A percentile compares a stretch with the other conserved stretches of the same genome.
These are phyloP conservation scores for Lepidochitona cinerea DNA, from an alignment of 2,888 invertebrate species.

Conservation along the genomic window DNA sequence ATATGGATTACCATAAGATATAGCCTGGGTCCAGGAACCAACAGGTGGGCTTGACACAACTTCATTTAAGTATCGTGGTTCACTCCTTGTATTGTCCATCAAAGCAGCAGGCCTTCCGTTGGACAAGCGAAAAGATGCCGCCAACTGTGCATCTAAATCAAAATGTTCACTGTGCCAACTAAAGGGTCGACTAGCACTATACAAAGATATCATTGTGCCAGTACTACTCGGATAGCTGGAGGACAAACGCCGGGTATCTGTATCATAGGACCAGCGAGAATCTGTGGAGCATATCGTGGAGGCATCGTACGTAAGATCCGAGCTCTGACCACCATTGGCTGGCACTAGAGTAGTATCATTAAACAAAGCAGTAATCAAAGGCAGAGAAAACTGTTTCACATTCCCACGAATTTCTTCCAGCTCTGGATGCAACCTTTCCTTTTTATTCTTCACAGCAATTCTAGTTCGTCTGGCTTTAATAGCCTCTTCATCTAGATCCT, in stretches of 20 bases:
- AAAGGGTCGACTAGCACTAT: slow-evolving; percentile 48
- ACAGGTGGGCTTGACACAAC: slow-evolving; percentile 28
- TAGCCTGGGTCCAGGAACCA: slow-evolving; percentile 45
- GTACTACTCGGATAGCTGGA: slow-evolving; percentile 49
- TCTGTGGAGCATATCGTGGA: slow-evolving; percentile 54
- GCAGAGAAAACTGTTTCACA: slow-evolving; percentile 74
- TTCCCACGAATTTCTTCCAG: slow-evolving; percentile 58
- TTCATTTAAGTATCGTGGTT: slow-evolving; percentile 51
- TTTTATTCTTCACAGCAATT: slow-evolving; percentile 25
- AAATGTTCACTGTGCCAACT: slow-evolving; percentile 67
- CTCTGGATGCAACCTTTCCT: slow-evolving; percentile 58
- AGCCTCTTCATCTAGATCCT: slow-evolving; percentile 11
- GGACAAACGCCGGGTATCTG: slow-evolving; percentile 55
- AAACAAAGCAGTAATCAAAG: slow-evolving; percentile 92
- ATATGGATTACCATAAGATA: slow-evolving; percentile 37
- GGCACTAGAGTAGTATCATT: slow-evolving; percentile 86
- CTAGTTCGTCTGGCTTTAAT: slow-evolving; percentile 8
- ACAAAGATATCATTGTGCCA: slow-evolving; percentile 44
- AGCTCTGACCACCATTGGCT: slow-evolving; percentile 41
- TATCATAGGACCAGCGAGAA: slow-evolving; percentile 51
- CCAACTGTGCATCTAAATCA: slow-evolving; percentile 55
- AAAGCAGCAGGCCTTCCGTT: slow-evolving; percentile 25
- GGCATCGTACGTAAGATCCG: slow-evolving; percentile 47
- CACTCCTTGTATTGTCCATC: slow-evolving; percentile 52
- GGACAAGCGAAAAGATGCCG: slow-evolving; percentile 24